Evolutionary conservation across 2,797 vertebrate species (phyloP), one percentile per base, ranked within the genome.

Genomic region (Poliocrania exsul): DNA sequence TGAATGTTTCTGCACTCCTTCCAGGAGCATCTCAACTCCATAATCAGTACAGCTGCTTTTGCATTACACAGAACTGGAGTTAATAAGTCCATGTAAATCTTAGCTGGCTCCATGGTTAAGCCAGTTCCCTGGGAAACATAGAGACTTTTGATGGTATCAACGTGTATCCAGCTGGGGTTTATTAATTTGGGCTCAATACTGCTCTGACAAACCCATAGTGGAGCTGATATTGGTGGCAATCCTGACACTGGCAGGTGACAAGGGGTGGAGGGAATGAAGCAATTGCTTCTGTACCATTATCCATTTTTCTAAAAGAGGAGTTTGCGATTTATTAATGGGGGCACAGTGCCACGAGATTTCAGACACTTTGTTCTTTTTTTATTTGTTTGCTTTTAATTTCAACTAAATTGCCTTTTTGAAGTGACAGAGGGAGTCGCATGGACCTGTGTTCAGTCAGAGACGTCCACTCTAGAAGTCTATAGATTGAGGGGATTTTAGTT

Each of bases 1-100:
- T 81, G 47, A 84, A 81, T 65, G 38, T 61, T 70, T 51, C 74
- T 90, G 16, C 44, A 58, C 23, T 66, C n/a, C 74, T 92, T 95
- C 83, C 73, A 84, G 88, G 83, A 94, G 62, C 92, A 81, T 90
- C 88, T 84, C 86, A 69, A 7, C 62, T 95, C 81, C 40, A 6
- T 65, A 79, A 83, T 86, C 65, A 54, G 33, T 83, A 44, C 56
- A 88, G 70, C 77, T 84, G 70, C 51, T 58, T 88, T 88, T 72
- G 50, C n/a, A 6, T 78, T 81, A 69, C 35, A 57, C 66, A 65
- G 88, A 74, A 38, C 38, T 81, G 42, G 50, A 81, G 62, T 79
- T 80, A 65, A 75, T 60, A 58, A 84, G 37, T 16, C 56, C 16
- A 8, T 51, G 19, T 65, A 77, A 93, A 81, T 75, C 42, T 86